Evolutionary conservation across 1,140 invertebrate genomes (phyloP).

Genomic region (Chelonus insularis): DNA sequence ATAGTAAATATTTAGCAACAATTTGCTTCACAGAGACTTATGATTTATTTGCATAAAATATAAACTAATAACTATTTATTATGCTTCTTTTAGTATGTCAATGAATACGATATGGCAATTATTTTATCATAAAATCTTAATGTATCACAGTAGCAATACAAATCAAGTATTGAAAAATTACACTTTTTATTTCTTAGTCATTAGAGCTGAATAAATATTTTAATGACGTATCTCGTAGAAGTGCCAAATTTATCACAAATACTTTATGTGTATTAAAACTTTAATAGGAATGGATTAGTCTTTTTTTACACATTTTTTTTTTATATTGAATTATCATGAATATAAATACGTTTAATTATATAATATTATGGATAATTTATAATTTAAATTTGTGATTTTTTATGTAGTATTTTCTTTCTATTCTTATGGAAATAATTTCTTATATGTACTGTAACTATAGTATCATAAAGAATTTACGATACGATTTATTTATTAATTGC

Average conservation of each 20-base stretch:
- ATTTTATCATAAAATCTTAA: background rate
- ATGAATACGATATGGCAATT: background rate
- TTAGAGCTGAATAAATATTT: slow-evolving; percentile 3
- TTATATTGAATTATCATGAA: background rate
- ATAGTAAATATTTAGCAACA: slow-evolving; percentile 35
- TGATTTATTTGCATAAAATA: slow-evolving; percentile 3
- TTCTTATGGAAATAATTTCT: too few species aligned
- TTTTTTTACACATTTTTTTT: background rate
- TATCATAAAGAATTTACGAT: too few species aligned
- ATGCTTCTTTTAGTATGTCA: background rate
- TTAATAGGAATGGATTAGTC: background rate
- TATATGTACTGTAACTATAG: too few species aligned
- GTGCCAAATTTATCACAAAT: slow-evolving; percentile 20
- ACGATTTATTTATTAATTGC: too few species aligned
- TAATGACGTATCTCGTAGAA: slow-evolving; percentile 1
- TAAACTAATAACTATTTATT: slow-evolving; percentile 23
- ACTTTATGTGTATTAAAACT: slow-evolving; percentile 5
- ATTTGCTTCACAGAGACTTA: slow-evolving; percentile 7
- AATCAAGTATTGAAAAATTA: background rate
- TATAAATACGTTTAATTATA: too few species aligned
- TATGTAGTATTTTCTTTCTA: too few species aligned
- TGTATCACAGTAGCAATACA: slow-evolving; percentile 18
- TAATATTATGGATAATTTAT: too few species aligned
- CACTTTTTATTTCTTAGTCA: background rate
- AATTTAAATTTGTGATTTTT: too few species aligned